Percentiles rank a stretch among this genome's conserved stretches.
These are phyloP conservation scores for Variabilichromis moorii DNA, from an alignment of 2,113 vertebrate species.

Conservation along the genomic window DNA sequence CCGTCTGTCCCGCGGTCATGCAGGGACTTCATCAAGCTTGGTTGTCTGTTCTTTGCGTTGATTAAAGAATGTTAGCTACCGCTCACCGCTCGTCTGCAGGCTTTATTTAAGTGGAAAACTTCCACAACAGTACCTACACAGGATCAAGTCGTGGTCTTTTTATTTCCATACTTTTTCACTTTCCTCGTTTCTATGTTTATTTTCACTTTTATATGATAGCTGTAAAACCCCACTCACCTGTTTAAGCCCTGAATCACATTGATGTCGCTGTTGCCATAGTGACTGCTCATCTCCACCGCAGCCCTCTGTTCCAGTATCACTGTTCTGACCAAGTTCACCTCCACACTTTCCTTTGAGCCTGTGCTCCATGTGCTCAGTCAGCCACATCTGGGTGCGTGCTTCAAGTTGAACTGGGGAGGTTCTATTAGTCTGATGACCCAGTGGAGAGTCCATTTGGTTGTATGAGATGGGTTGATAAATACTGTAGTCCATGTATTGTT, in stretches of 20 bases:
- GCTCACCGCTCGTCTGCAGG: no score
- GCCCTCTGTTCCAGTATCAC: neutral
- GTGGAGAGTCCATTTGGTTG: conserved; percentile 58
- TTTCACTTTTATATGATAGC: neutral
- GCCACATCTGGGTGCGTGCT: conserved; percentile 91
- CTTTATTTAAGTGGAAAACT: no score
- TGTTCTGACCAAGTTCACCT: neutral
- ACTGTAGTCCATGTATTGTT: conserved; percentile 78
- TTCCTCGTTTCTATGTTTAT: neutral
- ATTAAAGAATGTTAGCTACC: no score
- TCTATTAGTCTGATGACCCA: conserved; percentile 73
- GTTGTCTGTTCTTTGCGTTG: no score
- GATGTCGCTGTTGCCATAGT: conserved; percentile 72
- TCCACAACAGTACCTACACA: neutral
- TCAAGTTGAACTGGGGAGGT: conserved; percentile 82
- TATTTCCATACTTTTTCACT: neutral
- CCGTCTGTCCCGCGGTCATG: no score
- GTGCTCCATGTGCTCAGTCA: conserved; percentile 88
- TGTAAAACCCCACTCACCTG: conserved; percentile 69
- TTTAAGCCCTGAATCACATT: conserved; percentile 61
- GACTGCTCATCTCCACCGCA: conserved; percentile 27
- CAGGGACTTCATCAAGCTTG: no score
- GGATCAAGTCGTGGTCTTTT: neutral
- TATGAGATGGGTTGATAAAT: conserved; percentile 47
- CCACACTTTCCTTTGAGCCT: conserved; percentile 24